Base-by-base conservation (phyloP, 2,888 invertebrate genomes). In the Zhuqinia jingwanae region DNA sequence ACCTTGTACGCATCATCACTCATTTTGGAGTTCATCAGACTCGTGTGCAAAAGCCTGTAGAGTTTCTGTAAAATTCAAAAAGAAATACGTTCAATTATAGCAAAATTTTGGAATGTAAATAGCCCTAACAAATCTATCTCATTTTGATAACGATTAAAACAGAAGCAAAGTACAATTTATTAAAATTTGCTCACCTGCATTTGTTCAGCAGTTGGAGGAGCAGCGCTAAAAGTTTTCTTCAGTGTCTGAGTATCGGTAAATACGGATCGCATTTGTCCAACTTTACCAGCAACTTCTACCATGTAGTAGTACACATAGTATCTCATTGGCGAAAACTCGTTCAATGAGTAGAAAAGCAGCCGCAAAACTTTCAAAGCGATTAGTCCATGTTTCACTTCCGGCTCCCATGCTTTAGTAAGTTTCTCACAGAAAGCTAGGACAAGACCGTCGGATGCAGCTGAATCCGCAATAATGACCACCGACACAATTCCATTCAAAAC, bases 401-500 rank as follows among this genome's bases (percentile, higher is more conserved):
- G 96, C 63, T 91, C 90, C 90, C 90, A 91, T 3, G 97, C 96
- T 93, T 97, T 97, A 36, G 96, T 95, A 88, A 98, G 94, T 92
- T 98, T 97, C 92, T 98, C 97, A 93, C 98, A 97, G 92, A 98
- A 97, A 58, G 97, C 96, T 89, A 97, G 92, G 90, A 98, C 96
- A 20, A 91, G 88, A 15, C 90, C 89, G 81, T 91, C 91, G 17
- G 89, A 90, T 6, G 90, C 89, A 20, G 87, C 87, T 0, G 90
- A 87, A 25, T 90, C 90, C n/a, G 89, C 90, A 81, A 90, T 90
- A 58, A 90, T 90, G 68, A 90, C 91, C 90, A 99, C 96, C 6
- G 98, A 98, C 2, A 98, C 98, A 93, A 99, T 97, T 92, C 98
- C 98, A 93, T 98, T 98, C 13, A 99, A 94, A 79, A 98, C 96